Evolutionary conservation across 37 sponge, comb jelly and placozoan genomes (phyloP), one percentile per base, ranked within the genome.

Genomic region (Beroe forskalii): DNA sequence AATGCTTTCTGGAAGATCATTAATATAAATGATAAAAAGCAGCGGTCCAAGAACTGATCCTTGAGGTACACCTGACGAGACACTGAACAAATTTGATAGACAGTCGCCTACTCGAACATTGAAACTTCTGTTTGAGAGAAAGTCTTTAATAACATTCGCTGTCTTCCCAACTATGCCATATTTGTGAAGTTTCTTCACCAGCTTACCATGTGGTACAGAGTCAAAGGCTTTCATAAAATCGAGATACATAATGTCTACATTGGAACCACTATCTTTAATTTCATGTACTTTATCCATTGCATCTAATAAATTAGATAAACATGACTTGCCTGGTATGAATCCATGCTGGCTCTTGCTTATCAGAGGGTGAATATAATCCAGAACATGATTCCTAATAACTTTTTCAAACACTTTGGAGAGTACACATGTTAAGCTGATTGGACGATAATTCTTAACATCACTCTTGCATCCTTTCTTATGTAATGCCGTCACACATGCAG

Each of bases 141-240:
- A n/a, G n/a, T n/a, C n/a, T n/a, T n/a, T n/a, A n/a, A n/a, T n/a
- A n/a, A n/a, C n/a, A n/a, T n/a, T n/a, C n/a, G n/a, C n/a, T n/a
- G n/a, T n/a, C n/a, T n/a, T n/a, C n/a, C n/a, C n/a, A n/a, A n/a
- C n/a, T n/a, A n/a, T n/a, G n/a, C n/a, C n/a, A n/a, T n/a, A n/a
- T n/a, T n/a, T n/a, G n/a, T n/a, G n/a, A n/a, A n/a, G 23, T 66
- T 66, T 66, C 23, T 66, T 66, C 67, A 66, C n/a, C 6, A 66
- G 67, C 67, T 24, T 14, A n/a, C 20, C 6, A n/a, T 66, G 67
- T 25, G 67, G 67, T 14, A 66, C 67, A 6, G 67, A 66, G 28
- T 66, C 67, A n/a, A 66, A 66, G 67, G n/a, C 67, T 66, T 66
- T n/a, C 20, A 24, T n/a, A n/a, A 66, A 66, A 66, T 66, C 67